Conservation (phyloP, 1,140 invertebrate genomes). For the Rhyzopertha dominica region DNA sequence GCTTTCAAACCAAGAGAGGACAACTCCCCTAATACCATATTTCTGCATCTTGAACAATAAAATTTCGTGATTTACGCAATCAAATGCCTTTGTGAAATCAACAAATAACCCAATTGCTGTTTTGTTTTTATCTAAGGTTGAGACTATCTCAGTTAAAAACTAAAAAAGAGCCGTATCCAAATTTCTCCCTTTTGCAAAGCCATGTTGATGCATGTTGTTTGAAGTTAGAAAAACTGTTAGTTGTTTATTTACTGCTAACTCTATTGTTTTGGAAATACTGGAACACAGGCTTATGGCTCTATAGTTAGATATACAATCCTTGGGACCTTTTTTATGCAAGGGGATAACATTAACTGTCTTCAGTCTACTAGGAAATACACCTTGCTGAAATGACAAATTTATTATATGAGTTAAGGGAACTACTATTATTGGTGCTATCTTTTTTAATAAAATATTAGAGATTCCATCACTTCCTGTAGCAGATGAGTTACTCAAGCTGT, state of each 20-base stretch:
- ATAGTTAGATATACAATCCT: conserved; percentile 1
- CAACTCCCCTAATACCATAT: conserved; percentile 5
- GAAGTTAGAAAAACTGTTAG: conserved; percentile 1
- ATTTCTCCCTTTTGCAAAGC: conserved; percentile 4
- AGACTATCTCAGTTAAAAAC: neutral
- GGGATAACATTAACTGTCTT: conserved; percentile 6
- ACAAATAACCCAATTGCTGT: conserved; percentile 3
- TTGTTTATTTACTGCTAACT: conserved; percentile 5
- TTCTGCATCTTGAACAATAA: conserved; percentile 2
- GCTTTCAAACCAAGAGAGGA: neutral
- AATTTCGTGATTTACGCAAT: conserved; percentile 3
- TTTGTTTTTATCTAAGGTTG: neutral
- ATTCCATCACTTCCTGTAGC: conserved; percentile 2
- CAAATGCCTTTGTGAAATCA: conserved; percentile 1
- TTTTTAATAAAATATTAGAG: conserved; percentile 8
- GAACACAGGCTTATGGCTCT: conserved; percentile 1
- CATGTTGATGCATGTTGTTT: conserved; percentile 4
- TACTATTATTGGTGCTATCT: conserved; percentile 4
- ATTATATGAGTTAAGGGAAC: conserved; percentile 1
- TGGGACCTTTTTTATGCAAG: conserved; percentile 3
- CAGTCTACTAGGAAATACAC: conserved; percentile 4
- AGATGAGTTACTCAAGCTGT: conserved; percentile 1
- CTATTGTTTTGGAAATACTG: conserved; percentile 3
- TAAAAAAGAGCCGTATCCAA: conserved; percentile 1
- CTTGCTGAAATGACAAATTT: conserved; percentile 1